Conservation (phyloP, 1,140 invertebrate species). For the Centruroides sculpturatus region DNA sequence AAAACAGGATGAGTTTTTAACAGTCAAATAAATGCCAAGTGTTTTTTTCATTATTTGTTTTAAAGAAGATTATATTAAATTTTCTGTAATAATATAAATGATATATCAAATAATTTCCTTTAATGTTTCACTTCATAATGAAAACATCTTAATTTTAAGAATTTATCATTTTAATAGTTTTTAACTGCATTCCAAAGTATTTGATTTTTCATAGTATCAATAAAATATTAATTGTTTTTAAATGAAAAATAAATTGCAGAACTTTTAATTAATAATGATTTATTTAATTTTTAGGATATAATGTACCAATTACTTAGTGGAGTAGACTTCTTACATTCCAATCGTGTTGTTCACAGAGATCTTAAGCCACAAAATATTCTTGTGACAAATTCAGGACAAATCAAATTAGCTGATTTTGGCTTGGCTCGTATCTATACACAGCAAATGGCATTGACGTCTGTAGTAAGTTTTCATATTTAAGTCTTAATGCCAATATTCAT, state of each 20-base stretch:
- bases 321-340: slow-evolving; percentile 86
- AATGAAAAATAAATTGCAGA: neutral
- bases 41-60: no score
- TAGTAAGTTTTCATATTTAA: slow-evolving; percentile 47
- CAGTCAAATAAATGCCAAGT: no score
- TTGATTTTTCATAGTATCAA: no score
- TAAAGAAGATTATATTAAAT: no score
- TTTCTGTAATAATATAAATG: no score
- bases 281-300: slow-evolving; percentile 44
- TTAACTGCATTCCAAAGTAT: no score
- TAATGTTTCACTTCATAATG: no score
- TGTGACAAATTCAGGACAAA: slow-evolving; percentile 58
- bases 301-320: slow-evolving; percentile 77
- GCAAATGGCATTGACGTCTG: slow-evolving; percentile 83
- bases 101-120: no score
- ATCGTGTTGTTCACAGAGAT: slow-evolving; percentile 79
- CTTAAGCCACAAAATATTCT: slow-evolving; percentile 92
- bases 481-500: slow-evolving; percentile 89
- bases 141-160: no score
- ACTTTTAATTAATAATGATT: neutral
- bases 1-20: no score
- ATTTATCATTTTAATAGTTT: no score
- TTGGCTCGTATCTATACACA: slow-evolving; percentile 85
- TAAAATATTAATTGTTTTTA: neutral
- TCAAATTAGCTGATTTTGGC: slow-evolving; percentile 96